These are phyloP conservation scores for Lichenostomus cassidix DNA, from an alignment of 2,113 vertebrate genomes.

Conservation along the genomic window DNA sequence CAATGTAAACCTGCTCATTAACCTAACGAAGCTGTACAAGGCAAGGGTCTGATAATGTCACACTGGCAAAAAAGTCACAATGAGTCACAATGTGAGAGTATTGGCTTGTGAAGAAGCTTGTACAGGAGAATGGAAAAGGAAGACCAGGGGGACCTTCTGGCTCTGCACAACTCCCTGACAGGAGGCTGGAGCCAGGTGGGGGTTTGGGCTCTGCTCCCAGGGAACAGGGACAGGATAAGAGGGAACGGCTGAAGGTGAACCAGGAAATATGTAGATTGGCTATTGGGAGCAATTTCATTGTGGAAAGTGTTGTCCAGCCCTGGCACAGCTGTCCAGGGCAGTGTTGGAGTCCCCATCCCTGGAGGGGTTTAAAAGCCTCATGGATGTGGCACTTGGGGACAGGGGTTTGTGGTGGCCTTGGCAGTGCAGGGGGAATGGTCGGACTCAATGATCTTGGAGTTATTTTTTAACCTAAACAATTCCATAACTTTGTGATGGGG, in stretches of 20 bases:
- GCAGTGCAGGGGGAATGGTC: no score
- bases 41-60: no score
- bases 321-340: background rate
- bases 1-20: background rate
- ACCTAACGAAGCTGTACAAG: background rate
- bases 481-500: background rate
- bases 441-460: background rate
- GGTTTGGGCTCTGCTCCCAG: rapidly evolving
- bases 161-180: background rate
- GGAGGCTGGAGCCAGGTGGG: background rate
- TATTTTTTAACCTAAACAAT: background rate
- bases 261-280: background rate
- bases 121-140: background rate
- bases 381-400: no score
- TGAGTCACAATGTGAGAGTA: background rate
- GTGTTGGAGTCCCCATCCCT: no score
- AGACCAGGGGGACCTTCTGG: rapidly evolving
- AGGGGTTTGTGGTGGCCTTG: background rate
- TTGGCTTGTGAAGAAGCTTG: background rate
- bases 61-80: background rate
- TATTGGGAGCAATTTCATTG: background rate
- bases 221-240: background rate
- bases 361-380: rapidly evolving
- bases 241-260: rapidly evolving
- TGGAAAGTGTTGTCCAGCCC: background rate